Evolutionary conservation across 2,888 invertebrate genomes (phyloP).

Genomic region (Spialia ferax): DNA sequence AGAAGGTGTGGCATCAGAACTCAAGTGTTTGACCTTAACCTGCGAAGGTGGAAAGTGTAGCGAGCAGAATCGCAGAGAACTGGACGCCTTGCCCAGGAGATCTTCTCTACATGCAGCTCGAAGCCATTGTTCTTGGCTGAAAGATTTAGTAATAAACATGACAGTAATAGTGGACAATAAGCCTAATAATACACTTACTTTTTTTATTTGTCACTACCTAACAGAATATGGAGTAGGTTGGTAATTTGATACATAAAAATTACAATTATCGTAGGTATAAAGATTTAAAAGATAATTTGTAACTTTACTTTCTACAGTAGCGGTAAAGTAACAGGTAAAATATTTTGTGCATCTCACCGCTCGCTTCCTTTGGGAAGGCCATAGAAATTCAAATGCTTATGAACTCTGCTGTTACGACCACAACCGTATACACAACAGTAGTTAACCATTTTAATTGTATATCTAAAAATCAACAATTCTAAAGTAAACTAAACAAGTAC

Average conservation of each 20-base stretch:
- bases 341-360: conserved; percentile 56
- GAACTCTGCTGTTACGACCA: conserved; percentile 69
- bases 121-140: conserved; percentile 70
- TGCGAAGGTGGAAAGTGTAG: conserved; percentile 67
- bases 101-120: conserved; percentile 67
- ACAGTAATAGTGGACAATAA: no score
- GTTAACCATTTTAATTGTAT: conserved; percentile 66
- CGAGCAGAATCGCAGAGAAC: conserved; percentile 70
- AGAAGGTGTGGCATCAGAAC: conserved; percentile 68
- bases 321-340: no score
- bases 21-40: conserved; percentile 67
- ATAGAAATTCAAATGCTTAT: conserved; percentile 71
- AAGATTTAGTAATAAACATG: conserved; percentile 34
- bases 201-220: no score
- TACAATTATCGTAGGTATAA: background rate
- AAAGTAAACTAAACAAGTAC: no score
- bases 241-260: no score
- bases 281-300: no score
- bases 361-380: conserved; percentile 70
- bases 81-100: conserved; percentile 52
- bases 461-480: no score
- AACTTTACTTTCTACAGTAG: no score
- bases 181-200: no score
- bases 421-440: conserved; percentile 77
- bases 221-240: no score